Conservation (phyloP, 2,888 invertebrate species). For the Chymomyza caudatula region DNA sequence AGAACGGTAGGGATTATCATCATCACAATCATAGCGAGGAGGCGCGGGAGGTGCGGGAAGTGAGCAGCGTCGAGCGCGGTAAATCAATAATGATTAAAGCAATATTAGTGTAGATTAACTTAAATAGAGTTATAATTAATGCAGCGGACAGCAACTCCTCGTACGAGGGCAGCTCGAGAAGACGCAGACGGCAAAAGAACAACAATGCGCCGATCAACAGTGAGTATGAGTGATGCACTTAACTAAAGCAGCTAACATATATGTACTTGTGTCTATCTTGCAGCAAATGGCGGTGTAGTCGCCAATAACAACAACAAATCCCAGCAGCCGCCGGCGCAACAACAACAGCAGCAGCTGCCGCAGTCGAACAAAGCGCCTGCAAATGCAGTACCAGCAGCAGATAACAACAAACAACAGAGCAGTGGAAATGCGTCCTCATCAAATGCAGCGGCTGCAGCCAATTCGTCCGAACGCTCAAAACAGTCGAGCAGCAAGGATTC, state of each 20-base stretch:
- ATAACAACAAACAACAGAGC: constrained; percentile 72
- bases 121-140: background rate
- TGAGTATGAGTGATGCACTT: constrained; percentile 69
- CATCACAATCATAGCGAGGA: constrained; percentile 76
- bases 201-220: constrained; percentile 75
- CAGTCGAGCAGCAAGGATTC: constrained; percentile 50
- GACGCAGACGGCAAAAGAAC: constrained; percentile 77
- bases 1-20: constrained; percentile 75
- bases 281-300: constrained; percentile 75
- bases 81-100: constrained; percentile 37
- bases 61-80: constrained; percentile 78
- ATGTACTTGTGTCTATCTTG: constrained; percentile 7
- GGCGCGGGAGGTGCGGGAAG: constrained; percentile 75
- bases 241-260: background rate
- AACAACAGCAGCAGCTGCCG: constrained; percentile 43
- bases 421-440: constrained; percentile 51
- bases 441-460: constrained; percentile 42
- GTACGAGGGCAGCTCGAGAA: constrained; percentile 76
- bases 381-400: constrained; percentile 63
- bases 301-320: constrained; percentile 75
- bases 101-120: constrained; percentile 8
- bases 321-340: constrained; percentile 53
- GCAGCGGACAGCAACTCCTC: constrained; percentile 78
- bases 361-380: constrained; percentile 67
- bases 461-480: constrained; percentile 60